These are phyloP conservation scores for Wasmannia auropunctata DNA, from an alignment of 1,140 invertebrate species.

Conservation along the genomic window DNA sequence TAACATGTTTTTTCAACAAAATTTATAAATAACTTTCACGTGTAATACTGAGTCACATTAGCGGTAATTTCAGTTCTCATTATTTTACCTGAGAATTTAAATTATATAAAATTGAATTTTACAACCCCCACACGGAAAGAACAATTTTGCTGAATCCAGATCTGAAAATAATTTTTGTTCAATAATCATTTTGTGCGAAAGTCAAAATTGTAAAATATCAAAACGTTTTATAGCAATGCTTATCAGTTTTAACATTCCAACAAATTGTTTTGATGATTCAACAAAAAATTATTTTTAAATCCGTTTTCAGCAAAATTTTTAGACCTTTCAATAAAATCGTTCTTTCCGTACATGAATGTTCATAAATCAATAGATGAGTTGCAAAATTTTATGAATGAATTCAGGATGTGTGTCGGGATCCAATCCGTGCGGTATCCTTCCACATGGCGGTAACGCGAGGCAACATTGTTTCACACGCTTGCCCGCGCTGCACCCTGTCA, in stretches of 20 bases:
- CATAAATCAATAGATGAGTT: background rate
- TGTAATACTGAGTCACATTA: background rate
- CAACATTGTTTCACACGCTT: conserved; percentile 51
- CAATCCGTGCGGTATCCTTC: background rate
- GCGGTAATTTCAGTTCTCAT: background rate
- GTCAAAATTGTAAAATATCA: too few relatives aligned
- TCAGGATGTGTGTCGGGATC: background rate
- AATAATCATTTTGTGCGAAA: too few relatives aligned
- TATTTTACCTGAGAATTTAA: background rate
- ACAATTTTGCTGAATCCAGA: too few relatives aligned
- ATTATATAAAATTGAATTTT: background rate
- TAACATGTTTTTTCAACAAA: background rate
- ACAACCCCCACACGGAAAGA: too few relatives aligned
- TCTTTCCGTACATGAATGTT: background rate
- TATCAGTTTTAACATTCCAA: too few relatives aligned
- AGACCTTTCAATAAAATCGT: too few relatives aligned
- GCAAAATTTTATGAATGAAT: background rate
- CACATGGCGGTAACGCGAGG: background rate
- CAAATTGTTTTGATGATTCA: too few relatives aligned
- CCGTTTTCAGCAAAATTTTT: too few relatives aligned
- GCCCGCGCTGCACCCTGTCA: conserved; percentile 29
- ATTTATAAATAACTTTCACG: background rate
- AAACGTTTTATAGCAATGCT: too few relatives aligned
- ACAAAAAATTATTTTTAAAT: too few relatives aligned
- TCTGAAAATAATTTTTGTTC: too few relatives aligned